Base-by-base conservation (phyloP, 2,888 invertebrate genomes). In the Hirudinaria manillensis region DNA sequence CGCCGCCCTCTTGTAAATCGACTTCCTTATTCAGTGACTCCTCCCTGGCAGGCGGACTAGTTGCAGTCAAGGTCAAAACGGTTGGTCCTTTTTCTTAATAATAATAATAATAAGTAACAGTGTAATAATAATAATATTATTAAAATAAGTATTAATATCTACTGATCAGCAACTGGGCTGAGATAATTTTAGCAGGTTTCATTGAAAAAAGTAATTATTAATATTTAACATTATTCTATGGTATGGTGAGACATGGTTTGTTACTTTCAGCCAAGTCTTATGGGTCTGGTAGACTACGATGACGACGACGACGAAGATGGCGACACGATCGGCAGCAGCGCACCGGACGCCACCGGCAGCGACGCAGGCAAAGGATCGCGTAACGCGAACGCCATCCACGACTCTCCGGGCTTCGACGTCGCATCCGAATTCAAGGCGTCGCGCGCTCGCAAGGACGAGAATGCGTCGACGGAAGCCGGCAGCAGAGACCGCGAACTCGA, bases 221-320 rank as follows among this genome's bases (percentile, higher is more conserved):
- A n/a, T n/a, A n/a, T n/a, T n/a, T n/a, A n/a, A n/a, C n/a, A n/a
- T n/a, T n/a, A n/a, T n/a, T n/a, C n/a, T n/a, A n/a, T n/a, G n/a
- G n/a, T n/a, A n/a, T n/a, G n/a, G n/a, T n/a, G n/a, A 45, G 1
- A 45, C 10, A 10, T 45, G 45, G 2, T 68, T 34, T 68, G 34
- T 10, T 36, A 68, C 29, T 68, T 29, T 75, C 79, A 83, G 83
- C 80, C 82, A 75, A 82, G 81, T 36, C 78, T 84, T 68, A 83
- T 86, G 76, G 79, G 79, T n/a, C 89, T 97, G 83, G 97, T 97
- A 78, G 97, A 97, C 86, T 97, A 97, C 77, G 85, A 86, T 83
- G 96, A 97, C 85, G 96, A 93, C 76, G 96, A 97, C 87, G 96
- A 95, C 0, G 96, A 97, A 83, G 76, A 72, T 36, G 76, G 66